Conservation (phyloP, 2,113 vertebrate species). For the Stegastes partitus region DNA sequence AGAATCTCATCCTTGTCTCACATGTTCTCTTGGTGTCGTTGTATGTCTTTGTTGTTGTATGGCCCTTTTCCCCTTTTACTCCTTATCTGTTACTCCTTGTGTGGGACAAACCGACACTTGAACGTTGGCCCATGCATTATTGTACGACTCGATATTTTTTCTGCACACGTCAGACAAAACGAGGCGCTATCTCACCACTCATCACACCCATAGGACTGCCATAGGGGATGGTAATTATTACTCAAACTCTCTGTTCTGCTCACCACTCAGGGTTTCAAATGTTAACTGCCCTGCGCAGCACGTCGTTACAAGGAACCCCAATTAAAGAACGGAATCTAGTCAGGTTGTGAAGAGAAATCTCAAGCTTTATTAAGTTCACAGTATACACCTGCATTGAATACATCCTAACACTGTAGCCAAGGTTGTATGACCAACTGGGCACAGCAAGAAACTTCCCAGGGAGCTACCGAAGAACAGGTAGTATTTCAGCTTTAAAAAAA, state of each 20-base stretch:
- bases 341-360: not conserved
- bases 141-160: not conserved
- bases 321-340: not conserved
- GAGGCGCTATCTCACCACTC: not conserved
- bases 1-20: no score
- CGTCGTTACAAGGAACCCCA: not conserved
- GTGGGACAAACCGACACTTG: not conserved
- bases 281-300: not conserved
- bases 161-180: not conserved
- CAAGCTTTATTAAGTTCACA: not conserved
- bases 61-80: not conserved
- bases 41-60: not conserved
- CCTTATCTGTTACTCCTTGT: not conserved
- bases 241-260: not conserved
- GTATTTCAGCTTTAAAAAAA: no score
- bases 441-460: no score
- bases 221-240: not conserved
- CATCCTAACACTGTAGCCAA: not conserved
- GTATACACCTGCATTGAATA: not conserved
- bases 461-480: no score
- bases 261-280: not conserved
- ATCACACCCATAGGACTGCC: not conserved
- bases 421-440: not conserved
- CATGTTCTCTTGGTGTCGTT: no score
- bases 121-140: constrained; percentile 4